Evolutionary conservation across 2,797 vertebrate species (phyloP).

Genomic region (Arctocebus calabarensis): DNA sequence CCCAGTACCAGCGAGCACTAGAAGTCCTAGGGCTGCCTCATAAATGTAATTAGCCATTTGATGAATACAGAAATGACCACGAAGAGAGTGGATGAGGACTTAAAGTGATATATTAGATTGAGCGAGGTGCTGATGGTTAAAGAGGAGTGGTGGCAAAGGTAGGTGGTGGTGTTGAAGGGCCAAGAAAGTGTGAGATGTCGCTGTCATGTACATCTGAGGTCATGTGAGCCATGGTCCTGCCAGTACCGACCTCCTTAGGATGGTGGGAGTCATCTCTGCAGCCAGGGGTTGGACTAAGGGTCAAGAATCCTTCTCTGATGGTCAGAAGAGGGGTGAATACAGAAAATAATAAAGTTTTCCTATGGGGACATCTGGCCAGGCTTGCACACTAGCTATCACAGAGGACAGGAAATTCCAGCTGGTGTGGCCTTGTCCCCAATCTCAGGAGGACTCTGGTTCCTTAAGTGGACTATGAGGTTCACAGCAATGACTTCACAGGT

Average conservation of each 20-base stretch:
- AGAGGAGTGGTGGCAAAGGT: background rate
- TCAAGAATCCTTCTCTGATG: background rate
- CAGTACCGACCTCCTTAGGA: accelerated
- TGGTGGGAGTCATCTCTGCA: background rate
- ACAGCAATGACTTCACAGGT: background rate
- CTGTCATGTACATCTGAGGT: accelerated
- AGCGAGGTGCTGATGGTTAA: background rate
- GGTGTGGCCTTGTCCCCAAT: background rate
- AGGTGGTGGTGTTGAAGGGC: background rate
- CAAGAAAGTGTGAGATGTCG: accelerated
- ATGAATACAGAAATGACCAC: background rate
- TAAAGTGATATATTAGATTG: background rate
- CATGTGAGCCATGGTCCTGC: background rate
- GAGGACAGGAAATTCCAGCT: background rate
- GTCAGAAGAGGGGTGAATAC: background rate
- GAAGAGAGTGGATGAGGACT: background rate
- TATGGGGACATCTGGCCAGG: background rate
- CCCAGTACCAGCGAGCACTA: background rate
- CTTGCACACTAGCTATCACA: too few relatives aligned
- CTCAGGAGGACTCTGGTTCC: background rate
- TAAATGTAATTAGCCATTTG: background rate
- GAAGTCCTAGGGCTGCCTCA: background rate
- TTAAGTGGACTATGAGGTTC: background rate
- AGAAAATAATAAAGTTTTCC: background rate
- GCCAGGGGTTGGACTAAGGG: background rate